These are phyloP conservation scores for Taenaris catops DNA, from an alignment of 2,888 invertebrate species.

Conservation along the genomic window DNA sequence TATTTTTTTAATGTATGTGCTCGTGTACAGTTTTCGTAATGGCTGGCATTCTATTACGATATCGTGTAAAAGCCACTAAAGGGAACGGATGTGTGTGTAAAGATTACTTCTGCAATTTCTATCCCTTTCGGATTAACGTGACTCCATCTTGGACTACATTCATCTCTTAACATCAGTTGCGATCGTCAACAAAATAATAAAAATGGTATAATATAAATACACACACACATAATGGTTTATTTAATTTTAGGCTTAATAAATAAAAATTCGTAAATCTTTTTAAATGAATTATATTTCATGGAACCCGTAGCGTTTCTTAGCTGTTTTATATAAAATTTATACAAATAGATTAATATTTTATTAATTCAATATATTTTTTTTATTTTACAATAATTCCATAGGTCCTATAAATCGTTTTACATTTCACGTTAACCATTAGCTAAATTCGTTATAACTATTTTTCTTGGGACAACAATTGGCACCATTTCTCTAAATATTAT, in stretches of 20 bases:
- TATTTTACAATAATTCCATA: conserved; percentile 41
- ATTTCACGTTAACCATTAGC: conserved; percentile 38
- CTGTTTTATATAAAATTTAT: conserved; percentile 69
- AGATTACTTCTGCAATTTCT: too few relatives aligned
- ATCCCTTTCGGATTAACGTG: too few relatives aligned
- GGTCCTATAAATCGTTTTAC: conserved; percentile 49
- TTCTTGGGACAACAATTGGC: conserved; percentile 54
- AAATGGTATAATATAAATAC: too few relatives aligned
- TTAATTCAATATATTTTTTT: conserved; percentile 38
- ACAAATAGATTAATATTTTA: conserved; percentile 59
- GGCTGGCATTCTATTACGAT: too few relatives aligned
- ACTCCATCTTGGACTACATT: too few relatives aligned
- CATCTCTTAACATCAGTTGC: too few relatives aligned
- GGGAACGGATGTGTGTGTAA: too few relatives aligned
- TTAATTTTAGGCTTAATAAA: conserved; percentile 14
- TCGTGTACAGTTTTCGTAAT: too few relatives aligned
- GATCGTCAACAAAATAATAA: too few relatives aligned
- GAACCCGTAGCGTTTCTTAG: conserved; percentile 80
- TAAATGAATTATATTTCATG: conserved; percentile 73
- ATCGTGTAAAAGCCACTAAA: too few relatives aligned
- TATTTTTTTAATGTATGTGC: too few relatives aligned
- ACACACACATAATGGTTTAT: too few relatives aligned
- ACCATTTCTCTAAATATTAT: conserved; percentile 44
- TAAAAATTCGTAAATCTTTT: conserved; percentile 46
- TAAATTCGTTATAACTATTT: conserved; percentile 44